Evolutionary conservation across 2,113 vertebrate genomes (phyloP), one percentile per base, ranked within the genome.

Genomic region (Notarius quadriscutis): DNA sequence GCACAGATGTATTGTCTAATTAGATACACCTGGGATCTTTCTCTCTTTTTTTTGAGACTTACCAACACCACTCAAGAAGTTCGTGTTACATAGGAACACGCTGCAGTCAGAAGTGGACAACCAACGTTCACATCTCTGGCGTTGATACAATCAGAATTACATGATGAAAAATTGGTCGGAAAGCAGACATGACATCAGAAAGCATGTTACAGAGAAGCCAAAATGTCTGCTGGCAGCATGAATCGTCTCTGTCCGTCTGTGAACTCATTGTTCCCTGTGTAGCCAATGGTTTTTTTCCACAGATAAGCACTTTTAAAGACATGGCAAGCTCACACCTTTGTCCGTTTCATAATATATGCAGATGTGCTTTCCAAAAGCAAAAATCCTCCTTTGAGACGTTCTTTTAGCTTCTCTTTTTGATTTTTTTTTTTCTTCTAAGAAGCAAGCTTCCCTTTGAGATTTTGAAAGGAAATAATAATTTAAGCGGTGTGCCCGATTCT

Each of bases 401-500:
- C 65, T 85, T 85, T 75, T 82, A 71, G 67, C 88, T 69, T 41
- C 53, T 41, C 50, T 51, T 78, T 85, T 87, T 63, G 84, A 89
- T 87, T 71, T 86, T 60, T 15, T 81, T 22, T 12, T 51, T 81
- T 67, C 81, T 74, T 65, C 69, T 58, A 1, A 78, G 74, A 86
- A n/a, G 18, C 77, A 22, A 53, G n/a, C 63, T 82, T 30, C 69
- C 89, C 87, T 88, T 71, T 30, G 78, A 89, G 84, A 74, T 83
- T 86, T 84, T 83, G 78, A 87, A 48, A 89, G 62, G 34, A 84
- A 74, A 78, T 75, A 84, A 88, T 87, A 86, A 82, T 85, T 83
- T 87, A 89, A 88, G 72, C 78, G 82, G 62, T 90, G 81, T 27
- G 85, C 86, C 88, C 81, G 83, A 87, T 88, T 87, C 83, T 72